Percentiles rank a stretch among this genome's conserved stretches.
Conservation (phyloP, 1,140 invertebrate genomes). For the Coelopa frigida region DNA sequence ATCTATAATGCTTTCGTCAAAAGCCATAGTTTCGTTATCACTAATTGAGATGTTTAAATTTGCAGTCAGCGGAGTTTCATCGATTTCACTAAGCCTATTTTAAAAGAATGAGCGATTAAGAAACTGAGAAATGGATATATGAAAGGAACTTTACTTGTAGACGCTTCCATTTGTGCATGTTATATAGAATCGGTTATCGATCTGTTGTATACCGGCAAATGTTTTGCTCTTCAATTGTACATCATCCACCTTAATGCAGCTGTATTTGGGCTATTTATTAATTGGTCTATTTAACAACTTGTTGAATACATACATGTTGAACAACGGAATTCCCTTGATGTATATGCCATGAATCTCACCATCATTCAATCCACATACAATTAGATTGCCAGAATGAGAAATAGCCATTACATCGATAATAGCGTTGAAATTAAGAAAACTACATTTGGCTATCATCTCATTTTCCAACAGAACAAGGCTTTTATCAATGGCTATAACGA, state of each 20-base stretch:
- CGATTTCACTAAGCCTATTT: constrained; percentile 33
- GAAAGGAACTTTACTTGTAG: constrained; percentile 24
- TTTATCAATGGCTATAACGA: constrained; percentile 37
- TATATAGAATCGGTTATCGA: constrained; percentile 26
- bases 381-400: constrained; percentile 31
- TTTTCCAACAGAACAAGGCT: constrained; percentile 37
- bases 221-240: constrained; percentile 20
- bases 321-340: constrained; percentile 32
- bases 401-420: constrained; percentile 34
- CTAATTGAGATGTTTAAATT: constrained; percentile 18
- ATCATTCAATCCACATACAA: constrained; percentile 35
- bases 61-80: constrained; percentile 25
- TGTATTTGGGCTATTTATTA: no score
- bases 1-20: constrained; percentile 24
- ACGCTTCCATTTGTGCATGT: constrained; percentile 36
- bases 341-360: constrained; percentile 39
- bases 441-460: constrained; percentile 35
- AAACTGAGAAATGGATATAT: not conserved
- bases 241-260: constrained; percentile 28
- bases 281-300: constrained; percentile 6
- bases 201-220: constrained; percentile 28
- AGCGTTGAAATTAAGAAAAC: constrained; percentile 25
- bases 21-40: constrained; percentile 24
- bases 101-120: not conserved
- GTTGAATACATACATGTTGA: constrained; percentile 26